These are phyloP conservation scores for Aethes cnicana DNA, from an alignment of 2,888 invertebrate species.

Conservation along the genomic window DNA sequence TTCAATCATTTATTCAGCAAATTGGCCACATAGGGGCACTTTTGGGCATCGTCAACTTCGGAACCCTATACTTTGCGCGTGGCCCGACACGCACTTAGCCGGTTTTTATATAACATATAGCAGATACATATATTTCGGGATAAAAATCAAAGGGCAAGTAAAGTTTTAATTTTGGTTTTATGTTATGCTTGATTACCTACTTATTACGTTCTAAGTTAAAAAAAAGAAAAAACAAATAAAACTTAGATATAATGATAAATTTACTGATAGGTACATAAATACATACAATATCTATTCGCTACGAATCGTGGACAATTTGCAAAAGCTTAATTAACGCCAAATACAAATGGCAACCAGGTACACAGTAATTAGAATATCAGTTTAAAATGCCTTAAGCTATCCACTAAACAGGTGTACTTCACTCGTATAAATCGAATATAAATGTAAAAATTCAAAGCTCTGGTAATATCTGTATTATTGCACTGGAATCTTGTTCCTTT, in stretches of 20 bases:
- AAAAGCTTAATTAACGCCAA: conserved; percentile 50
- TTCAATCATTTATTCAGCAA: too few species aligned
- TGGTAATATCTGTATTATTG: conserved; percentile 32
- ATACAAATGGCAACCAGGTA: conserved; percentile 53
- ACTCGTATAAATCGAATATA: conserved; percentile 46
- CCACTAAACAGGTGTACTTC: conserved; percentile 40
- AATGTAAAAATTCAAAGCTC: conserved; percentile 51
- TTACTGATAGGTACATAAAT: conserved; percentile 37
- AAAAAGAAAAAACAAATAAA: conserved; percentile 35
- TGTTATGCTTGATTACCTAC: too few species aligned
- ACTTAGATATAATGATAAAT: conserved; percentile 30
- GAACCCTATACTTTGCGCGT: too few species aligned
- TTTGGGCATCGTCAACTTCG: too few species aligned
- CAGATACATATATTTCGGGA: too few species aligned
- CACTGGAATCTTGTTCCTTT: conserved; percentile 22
- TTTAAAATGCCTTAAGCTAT: conserved; percentile 46
- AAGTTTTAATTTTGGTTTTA: too few species aligned
- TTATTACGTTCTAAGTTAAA: too few species aligned
- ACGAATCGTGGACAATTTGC: conserved; percentile 45
- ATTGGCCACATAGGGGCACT: too few species aligned
- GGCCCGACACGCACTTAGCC: too few species aligned
- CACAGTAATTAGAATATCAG: conserved; percentile 50
- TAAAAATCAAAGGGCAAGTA: too few species aligned
- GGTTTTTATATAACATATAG: too few species aligned
- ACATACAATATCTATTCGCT: conserved; percentile 38